A percentile compares a stretch with the other conserved stretches of the same genome.
These are phyloP conservation scores for Xestia xanthographa DNA, from an alignment of 2,888 invertebrate species.

Conservation along the genomic window DNA sequence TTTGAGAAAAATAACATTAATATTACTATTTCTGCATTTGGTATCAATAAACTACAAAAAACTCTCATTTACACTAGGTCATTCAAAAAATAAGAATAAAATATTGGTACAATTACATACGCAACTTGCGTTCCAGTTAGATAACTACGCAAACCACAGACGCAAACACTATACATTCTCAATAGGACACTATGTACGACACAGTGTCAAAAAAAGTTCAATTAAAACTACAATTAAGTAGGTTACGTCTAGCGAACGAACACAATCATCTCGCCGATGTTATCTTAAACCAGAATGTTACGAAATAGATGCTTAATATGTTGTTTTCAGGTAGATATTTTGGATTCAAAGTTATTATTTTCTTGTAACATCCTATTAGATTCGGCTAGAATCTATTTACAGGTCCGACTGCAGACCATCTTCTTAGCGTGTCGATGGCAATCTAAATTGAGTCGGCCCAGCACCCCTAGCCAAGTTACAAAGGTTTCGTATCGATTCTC, in stretches of 20 bases:
- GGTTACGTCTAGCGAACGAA: conserved; percentile 31
- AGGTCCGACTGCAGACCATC: background rate
- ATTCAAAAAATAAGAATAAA: background rate
- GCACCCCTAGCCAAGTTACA: too few relatives aligned
- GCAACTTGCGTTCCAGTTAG: conserved; percentile 54
- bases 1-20: background rate
- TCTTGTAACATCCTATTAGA: background rate
- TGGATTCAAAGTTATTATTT: background rate
- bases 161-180: conserved; percentile 39
- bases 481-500: too few relatives aligned
- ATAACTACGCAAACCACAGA: conserved; percentile 47
- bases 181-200: conserved; percentile 23
- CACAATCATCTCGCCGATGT: conserved; percentile 18
- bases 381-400: background rate
- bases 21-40: background rate
- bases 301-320: conserved; percentile 9
- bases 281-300: conserved; percentile 30
- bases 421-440: too few relatives aligned
- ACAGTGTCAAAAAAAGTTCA: conserved; percentile 24
- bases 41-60: background rate
- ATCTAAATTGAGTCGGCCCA: too few relatives aligned
- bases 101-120: conserved; percentile 24
- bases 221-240: conserved; percentile 44
- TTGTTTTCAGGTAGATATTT: background rate
- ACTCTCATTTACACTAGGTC: background rate